Percentiles rank a stretch among this genome's conserved stretches.
Evolutionary conservation across 2,888 invertebrate genomes (phyloP).

Genomic region (Drosophila borealis): DNA sequence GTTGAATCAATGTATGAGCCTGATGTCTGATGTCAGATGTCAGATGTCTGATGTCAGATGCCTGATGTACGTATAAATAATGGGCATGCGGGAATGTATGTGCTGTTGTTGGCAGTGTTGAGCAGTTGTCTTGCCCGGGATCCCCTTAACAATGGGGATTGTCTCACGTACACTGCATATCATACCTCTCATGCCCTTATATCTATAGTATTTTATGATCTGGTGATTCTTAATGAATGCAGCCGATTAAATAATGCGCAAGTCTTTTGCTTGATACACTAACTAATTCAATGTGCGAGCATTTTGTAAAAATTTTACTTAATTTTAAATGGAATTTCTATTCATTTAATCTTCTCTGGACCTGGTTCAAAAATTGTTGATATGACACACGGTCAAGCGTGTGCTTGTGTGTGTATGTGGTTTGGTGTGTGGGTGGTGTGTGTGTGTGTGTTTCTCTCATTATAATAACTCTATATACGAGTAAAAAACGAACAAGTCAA

Average conservation of each 20-base stretch:
- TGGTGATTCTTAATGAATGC: slow-evolving; percentile 28
- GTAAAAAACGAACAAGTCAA: slow-evolving; percentile 77
- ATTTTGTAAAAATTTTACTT: slow-evolving; percentile 58
- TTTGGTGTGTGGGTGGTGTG: slow-evolving; percentile 30
- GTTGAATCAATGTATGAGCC: slow-evolving; percentile 31
- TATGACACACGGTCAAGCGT: slow-evolving; percentile 50
- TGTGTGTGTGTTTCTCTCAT: slow-evolving; percentile 25
- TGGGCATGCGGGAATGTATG: slow-evolving; percentile 16
- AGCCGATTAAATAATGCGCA: slow-evolving; percentile 62
- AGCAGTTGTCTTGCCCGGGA: slow-evolving; percentile 17
- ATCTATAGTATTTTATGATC: slow-evolving; percentile 14
- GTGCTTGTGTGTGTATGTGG: slow-evolving; percentile 23
- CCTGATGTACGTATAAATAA: not conserved
- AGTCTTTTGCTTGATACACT: slow-evolving; percentile 70
- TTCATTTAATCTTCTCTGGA: slow-evolving; percentile 21
- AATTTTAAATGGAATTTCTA: slow-evolving; percentile 50
- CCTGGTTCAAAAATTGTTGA: slow-evolving; percentile 58
- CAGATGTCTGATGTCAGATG: slow-evolving; percentile 10
- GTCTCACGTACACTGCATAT: slow-evolving; percentile 12
- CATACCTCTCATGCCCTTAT: slow-evolving; percentile 12
- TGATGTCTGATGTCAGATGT: slow-evolving; percentile 10
- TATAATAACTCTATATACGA: slow-evolving; percentile 46
- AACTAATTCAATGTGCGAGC: slow-evolving; percentile 52
- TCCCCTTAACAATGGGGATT: not conserved
- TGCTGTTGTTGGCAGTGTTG: slow-evolving; percentile 45